Conservation (phyloP, 35 echinoderm and acorn worm genomes). For the Antedon bifida region DNA sequence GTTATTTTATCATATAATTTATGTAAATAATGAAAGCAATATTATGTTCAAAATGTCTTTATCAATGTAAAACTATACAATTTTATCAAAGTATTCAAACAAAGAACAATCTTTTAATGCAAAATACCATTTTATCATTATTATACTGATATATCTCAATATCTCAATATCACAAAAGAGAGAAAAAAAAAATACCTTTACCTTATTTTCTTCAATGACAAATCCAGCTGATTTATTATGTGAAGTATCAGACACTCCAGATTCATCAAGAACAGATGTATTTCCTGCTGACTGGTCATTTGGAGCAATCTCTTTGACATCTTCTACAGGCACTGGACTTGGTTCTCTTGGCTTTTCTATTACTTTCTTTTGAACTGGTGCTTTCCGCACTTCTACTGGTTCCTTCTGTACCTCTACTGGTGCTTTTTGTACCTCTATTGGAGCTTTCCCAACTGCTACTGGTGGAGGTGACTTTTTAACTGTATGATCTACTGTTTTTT, state of each 20-base stretch:
- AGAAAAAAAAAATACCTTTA: slow-evolving; percentile 23
- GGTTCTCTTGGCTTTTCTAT: background rate
- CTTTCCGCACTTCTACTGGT: background rate
- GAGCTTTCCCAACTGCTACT: too few relatives aligned
- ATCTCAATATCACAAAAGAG: too few relatives aligned
- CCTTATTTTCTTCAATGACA: slow-evolving; percentile 54
- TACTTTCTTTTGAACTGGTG: too few relatives aligned
- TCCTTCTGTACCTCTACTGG: background rate
- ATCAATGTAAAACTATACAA: too few relatives aligned
- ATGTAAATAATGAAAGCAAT: too few relatives aligned
- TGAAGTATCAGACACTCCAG: background rate
- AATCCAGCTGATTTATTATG: slow-evolving; percentile 51
- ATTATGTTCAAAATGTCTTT: too few relatives aligned
- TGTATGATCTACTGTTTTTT: background rate
- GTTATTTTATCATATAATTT: too few relatives aligned
- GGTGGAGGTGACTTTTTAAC: background rate
- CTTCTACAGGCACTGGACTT: slow-evolving; percentile 5
- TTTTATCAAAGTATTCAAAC: too few relatives aligned
- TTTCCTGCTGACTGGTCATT: slow-evolving; percentile 11
- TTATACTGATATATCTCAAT: too few relatives aligned
- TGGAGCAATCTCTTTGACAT: background rate
- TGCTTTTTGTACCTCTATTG: background rate
- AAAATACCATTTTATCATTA: too few relatives aligned
- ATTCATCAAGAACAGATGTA: slow-evolving; percentile 24
- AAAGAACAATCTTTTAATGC: too few relatives aligned